Evolutionary conservation across 2,888 invertebrate genomes (phyloP).

Genomic region (Leptogaster cylindrica): DNA sequence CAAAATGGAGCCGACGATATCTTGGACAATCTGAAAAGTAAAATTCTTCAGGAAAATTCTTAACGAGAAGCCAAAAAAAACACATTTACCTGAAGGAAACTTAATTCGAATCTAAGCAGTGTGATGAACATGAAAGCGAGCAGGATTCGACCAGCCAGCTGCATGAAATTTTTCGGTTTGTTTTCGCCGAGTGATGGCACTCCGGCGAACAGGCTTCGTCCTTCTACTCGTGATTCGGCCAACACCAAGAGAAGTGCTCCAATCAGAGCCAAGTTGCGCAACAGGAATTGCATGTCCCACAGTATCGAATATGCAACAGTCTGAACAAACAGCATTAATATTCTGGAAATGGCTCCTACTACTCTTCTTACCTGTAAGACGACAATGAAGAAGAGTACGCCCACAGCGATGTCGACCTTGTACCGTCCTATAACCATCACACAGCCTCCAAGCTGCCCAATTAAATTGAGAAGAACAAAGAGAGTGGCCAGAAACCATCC

Average conservation of each 20-base stretch:
- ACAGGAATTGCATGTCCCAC: constrained; percentile 97
- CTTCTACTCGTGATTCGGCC: constrained; percentile 95
- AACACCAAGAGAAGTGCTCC: constrained; percentile 95
- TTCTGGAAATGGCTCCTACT: constrained; percentile 18
- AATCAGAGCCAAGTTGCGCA: constrained; percentile 94
- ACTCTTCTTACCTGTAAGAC: constrained; percentile 82
- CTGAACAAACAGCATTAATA: constrained; percentile 65
- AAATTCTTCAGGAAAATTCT: background rate
- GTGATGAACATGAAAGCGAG: constrained; percentile 99
- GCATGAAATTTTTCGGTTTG: constrained; percentile 95
- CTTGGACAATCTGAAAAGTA: constrained; percentile 78
- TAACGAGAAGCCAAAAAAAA: background rate
- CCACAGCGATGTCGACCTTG: constrained; percentile 90
- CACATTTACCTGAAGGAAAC: constrained; percentile 78
- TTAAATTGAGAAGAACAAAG: constrained; percentile 93
- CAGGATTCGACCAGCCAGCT: constrained; percentile 92
- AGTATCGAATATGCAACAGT: constrained; percentile 95
- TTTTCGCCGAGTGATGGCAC: constrained; percentile 91
- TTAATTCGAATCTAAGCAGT: constrained; percentile 89
- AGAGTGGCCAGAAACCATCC: constrained; percentile 91
- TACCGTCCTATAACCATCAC: constrained; percentile 93
- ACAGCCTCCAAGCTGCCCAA: constrained; percentile 96
- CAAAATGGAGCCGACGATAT: constrained; percentile 89
- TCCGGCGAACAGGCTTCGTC: constrained; percentile 94
- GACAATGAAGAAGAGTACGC: constrained; percentile 92